These are phyloP conservation scores for Phasianus colchicus DNA, from an alignment of 2,113 vertebrate genomes.

Conservation along the genomic window DNA sequence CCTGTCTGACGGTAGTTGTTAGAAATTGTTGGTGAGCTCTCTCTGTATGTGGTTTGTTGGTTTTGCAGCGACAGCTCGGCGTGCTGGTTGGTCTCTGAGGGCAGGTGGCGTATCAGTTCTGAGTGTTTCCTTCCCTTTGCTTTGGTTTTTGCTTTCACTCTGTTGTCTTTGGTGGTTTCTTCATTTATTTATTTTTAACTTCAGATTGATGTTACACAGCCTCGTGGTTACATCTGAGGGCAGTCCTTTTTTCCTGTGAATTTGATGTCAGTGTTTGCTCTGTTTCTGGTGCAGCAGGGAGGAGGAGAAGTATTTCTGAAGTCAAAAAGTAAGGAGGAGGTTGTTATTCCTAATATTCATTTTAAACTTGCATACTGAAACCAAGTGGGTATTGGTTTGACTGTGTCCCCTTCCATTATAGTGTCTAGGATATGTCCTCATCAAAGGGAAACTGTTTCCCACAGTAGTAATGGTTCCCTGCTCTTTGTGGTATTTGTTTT, in stretches of 20 bases:
- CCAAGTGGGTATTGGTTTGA: background rate
- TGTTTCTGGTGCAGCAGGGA: background rate
- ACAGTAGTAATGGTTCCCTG: background rate
- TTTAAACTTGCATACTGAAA: background rate
- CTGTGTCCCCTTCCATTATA: background rate
- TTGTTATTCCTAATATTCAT: background rate
- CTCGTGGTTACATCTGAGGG: background rate
- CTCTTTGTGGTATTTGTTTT: background rate
- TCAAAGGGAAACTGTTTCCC: background rate
- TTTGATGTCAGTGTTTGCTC: background rate
- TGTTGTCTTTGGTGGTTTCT: background rate
- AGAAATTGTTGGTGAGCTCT: background rate
- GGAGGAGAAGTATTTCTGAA: background rate
- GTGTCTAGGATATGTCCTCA: background rate
- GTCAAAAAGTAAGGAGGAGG: background rate
- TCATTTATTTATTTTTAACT: background rate
- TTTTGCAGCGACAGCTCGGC: background rate
- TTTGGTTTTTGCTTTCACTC: background rate
- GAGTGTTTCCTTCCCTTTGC: background rate
- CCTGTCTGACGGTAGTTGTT: background rate
- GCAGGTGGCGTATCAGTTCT: background rate
- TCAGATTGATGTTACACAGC: background rate
- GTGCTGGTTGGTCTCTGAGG: background rate
- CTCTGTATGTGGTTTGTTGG: accelerated
- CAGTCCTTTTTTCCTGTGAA: background rate